A percentile compares a stretch with the other conserved stretches of the same genome.
Evolutionary conservation across 2,797 vertebrate genomes (phyloP).

Genomic region (Sardinella longiceps): DNA sequence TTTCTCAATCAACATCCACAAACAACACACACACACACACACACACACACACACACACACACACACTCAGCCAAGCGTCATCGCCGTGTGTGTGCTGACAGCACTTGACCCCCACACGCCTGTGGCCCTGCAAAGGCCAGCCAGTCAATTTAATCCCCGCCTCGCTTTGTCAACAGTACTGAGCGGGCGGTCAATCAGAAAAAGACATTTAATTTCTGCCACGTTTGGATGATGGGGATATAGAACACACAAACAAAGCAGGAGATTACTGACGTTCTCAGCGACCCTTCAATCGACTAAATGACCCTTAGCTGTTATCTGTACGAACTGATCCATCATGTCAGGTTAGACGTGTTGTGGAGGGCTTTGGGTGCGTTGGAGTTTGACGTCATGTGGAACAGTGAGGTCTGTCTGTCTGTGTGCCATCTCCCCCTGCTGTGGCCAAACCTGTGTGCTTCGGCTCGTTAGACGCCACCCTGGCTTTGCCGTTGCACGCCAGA

Average conservation of each 20-base stretch:
- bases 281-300: background rate
- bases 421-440: conserved; percentile 1
- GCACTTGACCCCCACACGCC: conserved; percentile 12
- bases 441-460: background rate
- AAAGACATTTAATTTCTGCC: background rate
- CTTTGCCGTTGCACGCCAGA: background rate
- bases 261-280: background rate
- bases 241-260: background rate
- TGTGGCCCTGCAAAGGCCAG: conserved; percentile 22
- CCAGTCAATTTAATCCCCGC: conserved; percentile 23
- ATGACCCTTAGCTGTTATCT: background rate
- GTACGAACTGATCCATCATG: background rate
- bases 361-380: background rate
- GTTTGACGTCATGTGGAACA: background rate
- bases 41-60: background rate
- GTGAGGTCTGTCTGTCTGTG: background rate
- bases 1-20: background rate
- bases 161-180: conserved; percentile 16
- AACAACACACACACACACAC: background rate
- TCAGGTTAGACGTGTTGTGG: background rate
- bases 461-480: conserved; percentile 17
- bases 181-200: background rate
- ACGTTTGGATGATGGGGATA: background rate
- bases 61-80: background rate
- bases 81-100: conserved; percentile 1